A percentile compares a stretch with the other conserved stretches of the same genome.
These are phyloP conservation scores for Cyclina sinensis DNA, from an alignment of 1,140 invertebrate species.

Conservation along the genomic window DNA sequence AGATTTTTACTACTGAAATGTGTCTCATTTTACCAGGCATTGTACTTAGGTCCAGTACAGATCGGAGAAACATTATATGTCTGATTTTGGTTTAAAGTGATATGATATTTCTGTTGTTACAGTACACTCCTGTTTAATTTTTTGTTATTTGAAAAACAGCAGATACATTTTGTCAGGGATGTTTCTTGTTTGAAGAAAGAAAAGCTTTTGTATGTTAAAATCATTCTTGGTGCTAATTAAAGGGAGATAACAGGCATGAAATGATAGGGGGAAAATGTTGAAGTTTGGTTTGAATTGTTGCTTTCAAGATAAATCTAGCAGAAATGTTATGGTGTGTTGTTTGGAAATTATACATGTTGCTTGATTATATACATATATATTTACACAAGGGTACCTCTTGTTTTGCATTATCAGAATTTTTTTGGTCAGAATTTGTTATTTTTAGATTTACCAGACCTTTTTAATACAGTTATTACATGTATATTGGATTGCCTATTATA, in stretches of 20 bases:
- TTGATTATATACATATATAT: conserved; percentile 5
- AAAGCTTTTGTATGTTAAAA: conserved; percentile 9
- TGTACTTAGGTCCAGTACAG: no score
- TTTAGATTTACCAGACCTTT: conserved; percentile 15
- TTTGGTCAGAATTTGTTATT: background rate
- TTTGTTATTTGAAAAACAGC: background rate
- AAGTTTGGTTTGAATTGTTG: conserved; percentile 2
- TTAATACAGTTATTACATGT: conserved; percentile 7
- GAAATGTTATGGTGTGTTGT: conserved; percentile 16
- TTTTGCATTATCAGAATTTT: conserved; percentile 18
- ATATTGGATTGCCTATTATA: background rate
- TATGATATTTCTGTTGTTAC: no score
- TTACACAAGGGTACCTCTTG: conserved; percentile 39
- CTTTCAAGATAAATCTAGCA: background rate
- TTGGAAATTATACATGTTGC: conserved; percentile 7
- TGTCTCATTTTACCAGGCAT: background rate
- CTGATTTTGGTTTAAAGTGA: no score
- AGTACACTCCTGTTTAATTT: no score
- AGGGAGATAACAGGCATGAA: background rate
- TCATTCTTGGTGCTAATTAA: conserved; percentile 19
- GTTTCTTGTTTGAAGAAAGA: background rate
- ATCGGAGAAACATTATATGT: no score
- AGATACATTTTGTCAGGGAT: conserved; percentile 8
- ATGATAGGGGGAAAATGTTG: background rate
- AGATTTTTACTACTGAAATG: background rate